Percentiles rank a stretch among this genome's conserved stretches.
phyloP scores from a whole-genome alignment of 1,140 invertebrate genomes.

The Piezodorus guildinii region DNA sequence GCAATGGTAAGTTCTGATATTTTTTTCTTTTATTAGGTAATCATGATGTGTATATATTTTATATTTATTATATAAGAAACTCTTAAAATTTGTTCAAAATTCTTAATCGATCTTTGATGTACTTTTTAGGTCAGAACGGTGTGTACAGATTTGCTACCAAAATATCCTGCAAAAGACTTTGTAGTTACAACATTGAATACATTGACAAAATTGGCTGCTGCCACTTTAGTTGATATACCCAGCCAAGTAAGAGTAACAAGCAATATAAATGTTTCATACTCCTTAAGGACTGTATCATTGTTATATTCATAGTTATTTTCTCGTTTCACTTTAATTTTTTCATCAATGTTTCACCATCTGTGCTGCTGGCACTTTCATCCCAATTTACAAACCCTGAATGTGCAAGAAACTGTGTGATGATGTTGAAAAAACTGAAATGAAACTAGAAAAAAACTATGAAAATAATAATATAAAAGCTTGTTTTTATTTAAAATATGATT shows the following conservation, averaged over 20 bases:
- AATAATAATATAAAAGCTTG: too few species aligned
- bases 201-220: conserved; percentile 72
- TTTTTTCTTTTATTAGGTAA: conserved; percentile 3
- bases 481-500: not conserved
- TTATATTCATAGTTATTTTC: too few species aligned
- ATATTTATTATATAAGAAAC: not conserved
- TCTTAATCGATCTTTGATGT: not conserved
- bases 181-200: conserved; percentile 76
- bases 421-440: too few species aligned
- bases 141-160: conserved; percentile 68
- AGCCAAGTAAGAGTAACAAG: conserved; percentile 52
- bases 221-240: conserved; percentile 82
- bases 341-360: too few species aligned
- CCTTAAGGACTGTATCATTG: too few species aligned
- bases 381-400: too few species aligned
- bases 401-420: too few species aligned
- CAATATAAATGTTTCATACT: not conserved
- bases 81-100: not conserved
- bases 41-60: not conserved
- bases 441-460: too few species aligned
- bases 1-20: conserved; percentile 49
- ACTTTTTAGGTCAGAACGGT: conserved; percentile 51
- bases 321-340: too few species aligned
- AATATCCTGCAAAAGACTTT: conserved; percentile 80
- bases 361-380: too few species aligned